Base-by-base conservation (phyloP, 1,140 invertebrate species). In the Matsumurasca onukii region DNA sequence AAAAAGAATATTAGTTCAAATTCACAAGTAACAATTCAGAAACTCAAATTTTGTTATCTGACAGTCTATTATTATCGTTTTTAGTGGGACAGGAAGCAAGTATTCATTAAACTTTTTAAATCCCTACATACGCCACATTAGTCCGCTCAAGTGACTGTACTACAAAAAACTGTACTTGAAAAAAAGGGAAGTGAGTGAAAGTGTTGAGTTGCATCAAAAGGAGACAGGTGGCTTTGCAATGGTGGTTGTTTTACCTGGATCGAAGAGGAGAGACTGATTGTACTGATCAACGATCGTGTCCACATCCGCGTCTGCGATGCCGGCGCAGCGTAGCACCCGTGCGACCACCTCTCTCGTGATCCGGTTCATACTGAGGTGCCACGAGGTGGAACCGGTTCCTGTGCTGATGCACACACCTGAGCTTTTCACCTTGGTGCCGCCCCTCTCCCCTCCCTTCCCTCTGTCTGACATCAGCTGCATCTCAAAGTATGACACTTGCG, bases 361-460 rank as follows among this genome's bases (percentile, higher is more conserved):
- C 75, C 95, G 90, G 82, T 98, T 98, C 70, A 99, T 98, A 80
- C 96, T 95, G 71, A 93, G 92, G 76, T 93, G 92, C 98, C 98
- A 99, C 0, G 97, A 98, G 17, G 96, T 98, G 12, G 96, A 98
- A 0, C 98, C 98, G 0, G 98, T 99, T 25, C 98, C 98, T 0
- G 98, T 99, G 71, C 90, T 94, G 3, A 98, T 88, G 70, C 95
- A 98, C 0, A 99, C 77, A 0, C 98, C 98, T 0, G 96, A 98
- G 79, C 95, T 95, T 82, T 99, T 99, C 12, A 97, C 89, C 12
- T 87, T 83, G 55, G 86, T 82, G 74, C 95, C 87, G 71, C 94
- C 85, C 34, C 82, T 76, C 24, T 59, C 63, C 31, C 71, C 61
- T 20, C 51, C 51, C 17, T 64, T 31, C n/a, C n/a, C n/a, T n/a